Base-by-base conservation (phyloP, 2,888 invertebrate species). In the Hydroisotoma schaefferi region DNA sequence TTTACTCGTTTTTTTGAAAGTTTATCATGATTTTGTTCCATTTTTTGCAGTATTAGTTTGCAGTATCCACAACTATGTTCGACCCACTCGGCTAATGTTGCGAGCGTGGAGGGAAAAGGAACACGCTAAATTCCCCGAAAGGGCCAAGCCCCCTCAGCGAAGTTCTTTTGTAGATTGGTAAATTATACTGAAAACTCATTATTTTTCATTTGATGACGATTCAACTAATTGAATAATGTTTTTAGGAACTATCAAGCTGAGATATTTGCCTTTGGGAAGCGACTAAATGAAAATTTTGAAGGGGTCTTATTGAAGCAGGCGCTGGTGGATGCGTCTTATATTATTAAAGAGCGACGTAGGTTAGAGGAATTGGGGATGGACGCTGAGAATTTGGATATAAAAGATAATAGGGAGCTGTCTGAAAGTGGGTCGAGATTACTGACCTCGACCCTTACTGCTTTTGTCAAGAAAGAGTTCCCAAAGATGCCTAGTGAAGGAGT, bases 241-340 rank as follows among this genome's bases (percentile, higher is more conserved):
- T 89, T 88, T 74, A 92, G 94, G 94, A 94, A 93, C 75, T 85
- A 89, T 72, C 84, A 87, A 72, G 84, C 90, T 0, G 94, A 95
- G 79, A 67, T 95, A 2, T 94, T 81, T 78, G 90, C 94, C 0
- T 95, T 95, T 80, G 87, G 87, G 10, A 86, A 87, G 74, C 81
- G 97, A 26, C 78, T 95, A 18, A 84, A 86, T 25, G 97, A 97
- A 79, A 83, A 88, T 3, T 90, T 97, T 74, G 81, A 90, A 61
- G 77, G 81, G 0, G 79, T 83, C 22, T 76, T 87, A 18, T 77
- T 97, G 27, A 81, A 85, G 56, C 82, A 82, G 73, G 93, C 94
- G 1, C 86, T 97, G 60, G 87, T 86, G 40, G 86, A 91, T 74
- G 81, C 84, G 70, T 88, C 90, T 0, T 94, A 88, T 75, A 81